Base-by-base conservation (phyloP, 2,113 vertebrate genomes). In the Regulus satrapa region DNA sequence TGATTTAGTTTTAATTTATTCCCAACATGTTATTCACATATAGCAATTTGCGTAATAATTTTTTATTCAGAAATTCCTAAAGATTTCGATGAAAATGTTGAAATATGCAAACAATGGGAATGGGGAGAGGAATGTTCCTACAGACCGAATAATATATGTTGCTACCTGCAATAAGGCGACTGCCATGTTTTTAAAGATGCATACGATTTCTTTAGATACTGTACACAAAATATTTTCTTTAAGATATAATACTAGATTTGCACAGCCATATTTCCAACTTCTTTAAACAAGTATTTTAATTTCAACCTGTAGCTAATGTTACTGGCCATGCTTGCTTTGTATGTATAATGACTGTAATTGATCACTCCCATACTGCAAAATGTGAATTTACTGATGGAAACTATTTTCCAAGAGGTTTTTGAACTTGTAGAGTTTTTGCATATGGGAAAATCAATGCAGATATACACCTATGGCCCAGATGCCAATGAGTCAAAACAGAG, bases 1-100 rank as follows among this genome's bases (percentile, higher is more conserved):
- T 61, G 36, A 73, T 19, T 74, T 48, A 8, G 31, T 31, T 14
- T 54, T 73, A 63, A 64, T 51, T 86, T 46, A 38, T 5, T 68
- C 4, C 21, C 3, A 41, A n/a, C 1, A 0, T 29, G n/a, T 55
- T 51, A 61, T 49, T 36, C 12, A 54, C 8, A 80, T 16, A n/a
- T 2, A 61, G 19, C 10, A 52, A 69, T 77, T 93, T 77, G 28
- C 48, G 58, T 10, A 61, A 6, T 8, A 51, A 52, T 13, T 61
- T 84, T 73, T 73, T 69, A 52, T 46, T 83, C 18, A 59, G 38
- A 90, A 69, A 58, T 48, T 43, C 25, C 41, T 61, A 11, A 59
- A 72, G 66, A 74, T 3, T 86, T 91, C 34, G 41, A 24, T 31
- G 24, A 78, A 48, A 62, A 61, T 68, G 55, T 1, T 85, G 32